Evolutionary conservation across 2,797 vertebrate genomes (phyloP).

Genomic region (Ceryle rudis): DNA sequence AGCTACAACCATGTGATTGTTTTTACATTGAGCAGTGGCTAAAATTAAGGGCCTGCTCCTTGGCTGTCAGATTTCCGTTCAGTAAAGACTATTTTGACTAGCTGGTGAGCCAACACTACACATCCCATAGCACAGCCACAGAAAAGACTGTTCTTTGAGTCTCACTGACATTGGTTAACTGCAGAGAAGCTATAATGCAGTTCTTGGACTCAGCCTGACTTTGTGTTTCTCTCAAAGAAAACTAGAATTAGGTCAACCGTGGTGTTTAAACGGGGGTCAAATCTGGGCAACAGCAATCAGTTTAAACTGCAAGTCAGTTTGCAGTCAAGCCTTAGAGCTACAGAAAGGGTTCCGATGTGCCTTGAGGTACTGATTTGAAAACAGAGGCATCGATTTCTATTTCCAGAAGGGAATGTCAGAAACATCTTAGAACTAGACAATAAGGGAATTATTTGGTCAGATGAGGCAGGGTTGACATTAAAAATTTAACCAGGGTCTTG

Average conservation of each 20-base stretch:
- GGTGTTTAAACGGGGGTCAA: neutral
- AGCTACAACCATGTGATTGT: neutral
- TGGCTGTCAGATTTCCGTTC: neutral
- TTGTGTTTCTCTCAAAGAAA: neutral
- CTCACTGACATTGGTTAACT: neutral
- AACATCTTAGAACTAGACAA: neutral
- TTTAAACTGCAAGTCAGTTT: neutral
- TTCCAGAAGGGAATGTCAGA: neutral
- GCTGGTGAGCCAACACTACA: neutral
- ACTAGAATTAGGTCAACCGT: neutral
- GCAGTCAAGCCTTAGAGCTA: neutral
- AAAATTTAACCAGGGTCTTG: neutral
- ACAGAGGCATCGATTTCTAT: neutral
- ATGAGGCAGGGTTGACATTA: neutral
- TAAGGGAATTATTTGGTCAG: neutral
- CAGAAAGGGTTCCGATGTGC: neutral
- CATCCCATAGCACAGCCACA: neutral
- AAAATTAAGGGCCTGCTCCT: neutral
- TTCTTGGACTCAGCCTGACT: neutral
- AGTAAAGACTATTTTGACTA: neutral
- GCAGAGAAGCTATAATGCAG: neutral
- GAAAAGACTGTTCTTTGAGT: neutral
- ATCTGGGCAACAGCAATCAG: neutral
- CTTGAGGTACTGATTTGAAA: neutral
- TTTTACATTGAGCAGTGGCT: neutral